Evolutionary conservation across 2,113 vertebrate species (phyloP), one percentile per base, ranked within the genome.

Genomic region (Nothocercus julius): DNA sequence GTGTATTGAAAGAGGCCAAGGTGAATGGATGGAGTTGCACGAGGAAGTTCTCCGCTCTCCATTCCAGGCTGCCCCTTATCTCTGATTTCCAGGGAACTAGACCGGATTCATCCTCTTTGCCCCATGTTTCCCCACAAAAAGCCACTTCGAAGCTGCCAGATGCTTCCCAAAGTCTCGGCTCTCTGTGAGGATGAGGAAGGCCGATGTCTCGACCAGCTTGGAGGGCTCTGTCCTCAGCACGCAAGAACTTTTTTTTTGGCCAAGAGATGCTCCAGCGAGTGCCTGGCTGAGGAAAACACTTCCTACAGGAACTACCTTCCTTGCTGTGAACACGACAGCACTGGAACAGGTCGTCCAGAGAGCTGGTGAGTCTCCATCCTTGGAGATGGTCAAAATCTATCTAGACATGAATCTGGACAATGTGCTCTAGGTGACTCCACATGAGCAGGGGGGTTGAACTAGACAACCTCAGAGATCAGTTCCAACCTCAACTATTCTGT

Each of bases 71-170:
- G 38, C 22, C 27, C 27, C 9, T 0, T 16, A 58, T 30, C 61
- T 75, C 72, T 0, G 0, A n/a, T 32, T 84, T 34, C 54, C 58
- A 2, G 0, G 0, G 20, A 85, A 8, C 34, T 56, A 62, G n/a
- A 30, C 73, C 0, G 1, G 47, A 85, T 76, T 27, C 53, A 79
- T 11, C 5, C 0, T 83, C 56, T 17, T 9, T 68, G 16, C 44
- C 24, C 53, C 42, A 63, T 0, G 1, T n/a, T 78, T 86, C 64
- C 38, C 53, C 63, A n/a, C 6, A 25, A 59, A 42, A 70, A 24
- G 68, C 24, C 22, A 9, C 36, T 77, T 78, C 47, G 40, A n/a
- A 49, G 56, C 28, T 74, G 54, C 69, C 28, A 25, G 87, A 51
- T 74, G 42, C 45, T 40, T 6, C 9, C 18, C 19, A 7, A 17